Evolutionary conservation across 2,113 vertebrate genomes (phyloP).

Genomic region (Cyanoderma ruficeps): DNA sequence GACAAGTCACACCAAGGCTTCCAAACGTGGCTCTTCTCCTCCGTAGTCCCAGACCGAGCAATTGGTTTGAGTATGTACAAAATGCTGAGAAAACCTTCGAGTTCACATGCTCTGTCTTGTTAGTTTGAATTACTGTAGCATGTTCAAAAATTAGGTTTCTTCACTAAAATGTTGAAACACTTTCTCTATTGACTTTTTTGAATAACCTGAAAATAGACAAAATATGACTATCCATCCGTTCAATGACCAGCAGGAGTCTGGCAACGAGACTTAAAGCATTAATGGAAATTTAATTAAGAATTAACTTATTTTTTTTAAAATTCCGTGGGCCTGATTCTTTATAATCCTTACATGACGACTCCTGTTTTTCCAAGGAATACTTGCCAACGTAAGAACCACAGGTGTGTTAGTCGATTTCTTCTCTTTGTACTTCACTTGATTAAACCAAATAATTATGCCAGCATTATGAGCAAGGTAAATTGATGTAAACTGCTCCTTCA

Average conservation of each 20-base stretch:
- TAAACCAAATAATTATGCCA: conserved; percentile 58
- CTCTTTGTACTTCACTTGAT: conserved; percentile 45
- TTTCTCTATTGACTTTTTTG: conserved; percentile 50
- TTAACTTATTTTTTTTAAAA: neutral
- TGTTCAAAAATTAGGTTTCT: conserved; percentile 20
- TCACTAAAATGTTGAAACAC: conserved; percentile 27
- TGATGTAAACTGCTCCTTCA: conserved; percentile 67
- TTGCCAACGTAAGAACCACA: conserved; percentile 9
- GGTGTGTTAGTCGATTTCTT: neutral
- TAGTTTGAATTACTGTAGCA: conserved; percentile 19
- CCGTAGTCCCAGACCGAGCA: conserved; percentile 5
- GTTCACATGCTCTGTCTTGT: conserved; percentile 31
- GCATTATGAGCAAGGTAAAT: conserved; percentile 61
- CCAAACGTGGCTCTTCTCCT: neutral
- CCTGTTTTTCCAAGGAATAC: neutral
- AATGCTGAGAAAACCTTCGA: conserved; percentile 42
- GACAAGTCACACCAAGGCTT: neutral
- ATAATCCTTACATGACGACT: conserved; percentile 30
- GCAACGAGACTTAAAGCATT: conserved; percentile 56
- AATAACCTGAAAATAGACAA: conserved; percentile 54
- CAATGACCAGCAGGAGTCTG: conserved; percentile 27
- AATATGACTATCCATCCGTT: conserved; percentile 2
- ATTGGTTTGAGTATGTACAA: conserved; percentile 47
- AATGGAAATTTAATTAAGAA: neutral
- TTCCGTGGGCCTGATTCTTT: neutral